Evolutionary conservation across 2,113 vertebrate species (phyloP).

Genomic region (Pardalotus punctatus): DNA sequence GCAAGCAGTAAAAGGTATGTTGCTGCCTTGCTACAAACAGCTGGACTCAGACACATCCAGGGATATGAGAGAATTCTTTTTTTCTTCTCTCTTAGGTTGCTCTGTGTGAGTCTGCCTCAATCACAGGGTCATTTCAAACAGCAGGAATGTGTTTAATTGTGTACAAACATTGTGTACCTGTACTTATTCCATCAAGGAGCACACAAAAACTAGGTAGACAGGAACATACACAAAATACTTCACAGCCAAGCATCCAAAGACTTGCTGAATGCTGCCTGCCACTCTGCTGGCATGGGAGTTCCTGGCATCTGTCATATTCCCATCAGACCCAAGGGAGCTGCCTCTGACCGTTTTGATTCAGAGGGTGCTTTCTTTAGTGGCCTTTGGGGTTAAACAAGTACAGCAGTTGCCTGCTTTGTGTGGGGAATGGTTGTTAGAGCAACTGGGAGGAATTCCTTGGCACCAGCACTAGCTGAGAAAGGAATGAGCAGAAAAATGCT

Average conservation of each 20-base stretch:
- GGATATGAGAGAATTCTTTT: neutral
- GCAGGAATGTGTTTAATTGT: neutral
- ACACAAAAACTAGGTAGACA: neutral
- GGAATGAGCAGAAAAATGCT: conserved; percentile 6
- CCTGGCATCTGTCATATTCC: neutral
- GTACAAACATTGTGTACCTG: neutral
- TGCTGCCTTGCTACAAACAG: neutral
- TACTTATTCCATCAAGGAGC: neutral
- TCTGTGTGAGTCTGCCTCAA: neutral
- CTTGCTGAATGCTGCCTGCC: neutral
- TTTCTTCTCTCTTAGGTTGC: neutral
- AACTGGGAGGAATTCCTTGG: conserved; percentile 37
- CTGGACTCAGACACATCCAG: neutral
- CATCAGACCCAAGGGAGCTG: neutral
- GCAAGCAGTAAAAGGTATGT: neutral
- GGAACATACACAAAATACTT: neutral
- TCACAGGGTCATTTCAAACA: neutral
- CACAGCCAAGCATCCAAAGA: neutral
- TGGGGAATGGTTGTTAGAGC: neutral
- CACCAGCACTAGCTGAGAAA: neutral
- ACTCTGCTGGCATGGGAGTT: neutral
- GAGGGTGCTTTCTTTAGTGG: neutral
- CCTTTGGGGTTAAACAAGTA: neutral
- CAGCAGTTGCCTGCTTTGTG: neutral
- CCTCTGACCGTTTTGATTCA: neutral